These are phyloP conservation scores for Sporophila hypoxantha DNA, from an alignment of 2,113 vertebrate genomes.

Conservation along the genomic window DNA sequence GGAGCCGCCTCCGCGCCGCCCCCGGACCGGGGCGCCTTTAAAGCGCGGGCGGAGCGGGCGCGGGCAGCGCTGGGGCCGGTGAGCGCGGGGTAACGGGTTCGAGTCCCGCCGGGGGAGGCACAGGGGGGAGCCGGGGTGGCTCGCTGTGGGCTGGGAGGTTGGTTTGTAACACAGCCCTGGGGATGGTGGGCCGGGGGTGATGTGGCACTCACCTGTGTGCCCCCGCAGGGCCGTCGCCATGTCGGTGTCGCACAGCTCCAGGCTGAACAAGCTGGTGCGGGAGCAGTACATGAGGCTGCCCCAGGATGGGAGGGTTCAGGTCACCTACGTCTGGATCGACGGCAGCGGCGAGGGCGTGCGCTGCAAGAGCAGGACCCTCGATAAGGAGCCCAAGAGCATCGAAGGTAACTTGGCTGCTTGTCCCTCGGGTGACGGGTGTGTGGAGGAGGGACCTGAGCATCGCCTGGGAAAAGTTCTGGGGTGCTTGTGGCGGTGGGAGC, in stretches of 20 bases:
- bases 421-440: accelerated
- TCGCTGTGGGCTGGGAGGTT: accelerated
- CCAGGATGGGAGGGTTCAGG: conserved; percentile 65
- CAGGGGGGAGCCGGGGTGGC: accelerated
- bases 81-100: background rate
- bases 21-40: background rate
- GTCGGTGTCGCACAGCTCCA: conserved; percentile 73
- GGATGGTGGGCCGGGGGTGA: background rate
- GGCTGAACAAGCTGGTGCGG: conserved; percentile 70
- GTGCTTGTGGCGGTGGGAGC: background rate
- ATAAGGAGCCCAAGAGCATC: conserved; percentile 65
- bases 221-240: conserved; percentile 38
- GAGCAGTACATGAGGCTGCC: conserved; percentile 76
- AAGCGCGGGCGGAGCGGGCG: background rate
- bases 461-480: background rate
- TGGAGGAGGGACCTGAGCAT: background rate
- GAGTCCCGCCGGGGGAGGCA: background rate
- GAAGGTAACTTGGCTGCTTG: conserved; percentile 33
- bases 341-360: conserved; percentile 73
- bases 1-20: background rate
- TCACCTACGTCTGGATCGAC: conserved; percentile 83
- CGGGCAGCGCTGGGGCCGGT: background rate
- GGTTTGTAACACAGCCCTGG: accelerated
- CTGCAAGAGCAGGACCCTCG: conserved; percentile 74
- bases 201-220: background rate